phyloP scores from a whole-genome alignment of 2,888 invertebrate species.

The Leptinotarsa peninsularis region DNA sequence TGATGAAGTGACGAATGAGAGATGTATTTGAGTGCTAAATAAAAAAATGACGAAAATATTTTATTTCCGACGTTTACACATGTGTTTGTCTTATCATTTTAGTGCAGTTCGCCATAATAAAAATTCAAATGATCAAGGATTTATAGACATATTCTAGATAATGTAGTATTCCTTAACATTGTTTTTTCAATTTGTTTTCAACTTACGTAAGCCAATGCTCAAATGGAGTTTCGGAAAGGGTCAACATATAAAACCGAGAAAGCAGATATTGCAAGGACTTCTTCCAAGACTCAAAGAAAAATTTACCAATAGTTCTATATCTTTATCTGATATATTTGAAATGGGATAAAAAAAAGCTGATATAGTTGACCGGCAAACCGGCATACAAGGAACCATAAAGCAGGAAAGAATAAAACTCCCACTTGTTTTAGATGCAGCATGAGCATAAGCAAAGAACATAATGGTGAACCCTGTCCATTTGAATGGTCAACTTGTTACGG shows the following conservation, averaged over 20 bases:
- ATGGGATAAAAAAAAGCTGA: constrained; percentile 25
- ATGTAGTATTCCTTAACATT: no score
- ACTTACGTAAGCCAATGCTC: constrained; percentile 34
- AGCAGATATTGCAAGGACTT: constrained; percentile 25
- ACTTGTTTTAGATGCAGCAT: constrained; percentile 38
- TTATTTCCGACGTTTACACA: no score
- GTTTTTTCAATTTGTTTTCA: constrained; percentile 20
- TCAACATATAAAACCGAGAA: constrained; percentile 26
- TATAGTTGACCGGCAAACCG: constrained; percentile 10
- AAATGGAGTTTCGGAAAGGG: constrained; percentile 31
- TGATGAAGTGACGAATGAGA: no score
- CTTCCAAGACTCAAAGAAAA: constrained; percentile 21
- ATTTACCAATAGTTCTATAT: constrained; percentile 25
- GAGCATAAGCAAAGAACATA: constrained; percentile 21
- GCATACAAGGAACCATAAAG: constrained; percentile 25
- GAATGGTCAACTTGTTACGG: constrained; percentile 36
- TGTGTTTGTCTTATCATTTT: no score
- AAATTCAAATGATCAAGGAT: no score
- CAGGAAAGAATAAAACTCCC: constrained; percentile 30
- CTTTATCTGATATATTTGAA: constrained; percentile 31
- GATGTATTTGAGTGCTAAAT: no score
- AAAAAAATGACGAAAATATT: no score
- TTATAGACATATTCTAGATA: no score
- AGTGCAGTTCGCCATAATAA: no score
- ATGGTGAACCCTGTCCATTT: constrained; percentile 33